Conservation (phyloP, 1,140 invertebrate genomes). For the Pomacea maculata region DNA sequence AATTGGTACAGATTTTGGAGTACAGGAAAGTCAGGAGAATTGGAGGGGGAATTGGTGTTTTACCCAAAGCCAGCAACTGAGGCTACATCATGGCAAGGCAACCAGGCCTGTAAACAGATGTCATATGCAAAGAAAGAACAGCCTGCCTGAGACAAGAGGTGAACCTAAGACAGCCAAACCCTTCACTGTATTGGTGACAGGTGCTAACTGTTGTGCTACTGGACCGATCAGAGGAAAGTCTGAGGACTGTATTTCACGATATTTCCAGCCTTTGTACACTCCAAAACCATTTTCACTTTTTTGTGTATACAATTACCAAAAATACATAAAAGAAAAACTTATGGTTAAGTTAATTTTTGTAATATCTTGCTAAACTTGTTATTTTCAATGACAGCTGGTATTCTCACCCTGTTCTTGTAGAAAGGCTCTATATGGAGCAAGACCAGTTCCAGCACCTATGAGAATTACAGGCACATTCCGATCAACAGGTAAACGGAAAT, state of each 20-base stretch:
- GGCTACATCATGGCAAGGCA: too few species aligned
- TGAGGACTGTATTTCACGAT: neutral
- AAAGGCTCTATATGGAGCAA: slow-evolving; percentile 97
- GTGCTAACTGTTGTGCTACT: too few species aligned
- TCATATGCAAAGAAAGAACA: too few species aligned
- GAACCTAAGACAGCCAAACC: too few species aligned
- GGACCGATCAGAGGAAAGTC: neutral
- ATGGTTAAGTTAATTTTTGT: too few species aligned
- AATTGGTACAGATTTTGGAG: neutral
- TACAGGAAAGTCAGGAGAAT: neutral
- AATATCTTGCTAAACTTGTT: neutral
- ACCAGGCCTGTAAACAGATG: too few species aligned
- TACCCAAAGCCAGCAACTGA: too few species aligned
- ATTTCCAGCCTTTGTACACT: neutral
- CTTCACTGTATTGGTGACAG: too few species aligned
- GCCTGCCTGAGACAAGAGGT: too few species aligned
- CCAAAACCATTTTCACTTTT: neutral
- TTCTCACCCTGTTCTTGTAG: slow-evolving; percentile 86
- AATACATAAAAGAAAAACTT: neutral
- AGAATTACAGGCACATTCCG: slow-evolving; percentile 90
- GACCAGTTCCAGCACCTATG: slow-evolving; percentile 96
- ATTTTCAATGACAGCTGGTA: neutral
- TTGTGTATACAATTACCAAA: neutral
- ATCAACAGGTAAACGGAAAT: slow-evolving; percentile 91
- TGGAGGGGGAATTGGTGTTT: too few species aligned